Evolutionary conservation across 2,797 vertebrate genomes (phyloP).

Genomic region (Cyprinodon diabolis): DNA sequence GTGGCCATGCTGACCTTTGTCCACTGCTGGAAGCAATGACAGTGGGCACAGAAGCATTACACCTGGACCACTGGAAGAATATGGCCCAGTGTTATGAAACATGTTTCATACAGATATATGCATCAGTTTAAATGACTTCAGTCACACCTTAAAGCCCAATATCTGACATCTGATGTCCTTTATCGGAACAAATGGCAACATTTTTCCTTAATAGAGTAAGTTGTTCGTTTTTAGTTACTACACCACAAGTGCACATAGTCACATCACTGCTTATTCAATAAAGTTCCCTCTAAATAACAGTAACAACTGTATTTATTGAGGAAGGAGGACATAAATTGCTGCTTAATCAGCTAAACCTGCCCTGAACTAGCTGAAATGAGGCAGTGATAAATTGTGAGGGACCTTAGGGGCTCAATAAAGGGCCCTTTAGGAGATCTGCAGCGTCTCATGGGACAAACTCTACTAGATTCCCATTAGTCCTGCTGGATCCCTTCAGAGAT

Average conservation of each 20-base stretch:
- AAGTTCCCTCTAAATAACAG: neutral
- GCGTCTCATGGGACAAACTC: constrained; percentile 46
- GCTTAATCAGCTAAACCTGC: constrained; percentile 7
- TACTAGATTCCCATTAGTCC: constrained; percentile 58
- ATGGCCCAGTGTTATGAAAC: neutral
- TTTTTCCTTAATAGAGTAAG: neutral
- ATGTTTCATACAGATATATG: neutral
- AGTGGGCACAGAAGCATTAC: neutral
- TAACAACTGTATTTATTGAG: neutral
- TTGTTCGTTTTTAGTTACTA: neutral
- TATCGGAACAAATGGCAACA: neutral
- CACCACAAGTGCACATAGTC: neutral
- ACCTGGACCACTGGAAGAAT: neutral
- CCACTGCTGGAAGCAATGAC: neutral
- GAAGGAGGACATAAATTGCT: neutral
- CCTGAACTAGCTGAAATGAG: constrained; percentile 8
- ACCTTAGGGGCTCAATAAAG: constrained; percentile 30
- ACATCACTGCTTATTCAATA: neutral
- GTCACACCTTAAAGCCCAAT: neutral
- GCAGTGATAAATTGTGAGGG: constrained; percentile 57
- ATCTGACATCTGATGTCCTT: neutral
- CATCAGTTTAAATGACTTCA: neutral
- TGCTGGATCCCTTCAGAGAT: constrained; percentile 42
- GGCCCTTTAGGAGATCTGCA: constrained; percentile 25
- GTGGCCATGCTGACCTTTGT: too few relatives aligned